Base-by-base conservation (phyloP, 2,113 vertebrate species). In the Ranitomeya imitator region DNA sequence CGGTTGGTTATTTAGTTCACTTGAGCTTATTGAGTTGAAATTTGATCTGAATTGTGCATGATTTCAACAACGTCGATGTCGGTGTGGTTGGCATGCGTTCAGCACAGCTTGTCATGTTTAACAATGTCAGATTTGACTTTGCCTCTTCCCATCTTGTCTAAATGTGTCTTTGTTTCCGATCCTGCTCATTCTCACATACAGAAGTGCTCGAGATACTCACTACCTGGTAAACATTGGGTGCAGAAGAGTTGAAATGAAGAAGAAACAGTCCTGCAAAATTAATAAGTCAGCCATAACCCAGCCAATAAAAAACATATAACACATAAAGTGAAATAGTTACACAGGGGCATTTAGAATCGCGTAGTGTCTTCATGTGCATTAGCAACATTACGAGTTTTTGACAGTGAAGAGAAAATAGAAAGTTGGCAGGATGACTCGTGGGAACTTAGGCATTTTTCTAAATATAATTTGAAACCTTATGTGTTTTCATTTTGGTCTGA, bases 1-100 rank as follows among this genome's bases (percentile, higher is more conserved):
- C 82, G 65, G 82, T 51, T 11, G 51, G 63, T 84, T 71, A 84
- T 84, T 71, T 71, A 23, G 63, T 31, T 84, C 82, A 71, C 82
- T 84, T 71, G 45, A 84, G 63, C 65, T 84, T 84, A 84, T 84
- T 84, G 82, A 84, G 37, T 84, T 52, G 63, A 84, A 84, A 84
- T 84, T 52, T 65, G 63, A 84, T 84, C 51, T 84, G 21, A 84
- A 67, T 84, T 84, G 45, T 84, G 45, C 81, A 21, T 83, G 18
- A 83, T 83, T 83, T 83, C 61, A 51, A 67, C 81, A 21, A 52
- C 26, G 37, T 65, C 7, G 21, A 54, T 54, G 63, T 16, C 11
- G 21, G 45, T 55, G 82, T 5, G 51, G 2, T 26, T 84, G 82
- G 63, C 82, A 21, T 26, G 21, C 63, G 21, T 84, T 84, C 63